phyloP scores from a whole-genome alignment of 2,113 vertebrate species.

The Sinocyclocheilus grahami region DNA sequence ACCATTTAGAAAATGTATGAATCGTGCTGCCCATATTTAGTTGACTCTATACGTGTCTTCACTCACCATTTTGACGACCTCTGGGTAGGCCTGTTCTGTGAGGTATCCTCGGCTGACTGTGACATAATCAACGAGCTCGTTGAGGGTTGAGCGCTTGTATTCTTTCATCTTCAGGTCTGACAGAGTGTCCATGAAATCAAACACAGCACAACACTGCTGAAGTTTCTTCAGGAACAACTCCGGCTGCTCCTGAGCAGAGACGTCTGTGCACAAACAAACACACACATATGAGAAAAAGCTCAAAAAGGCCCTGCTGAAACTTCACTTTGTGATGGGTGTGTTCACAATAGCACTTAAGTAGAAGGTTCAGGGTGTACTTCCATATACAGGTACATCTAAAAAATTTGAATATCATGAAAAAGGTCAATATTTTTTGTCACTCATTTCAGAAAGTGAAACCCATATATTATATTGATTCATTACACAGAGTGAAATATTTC shows the following conservation, averaged over 20 bases:
- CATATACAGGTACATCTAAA: background rate
- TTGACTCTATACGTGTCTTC: slow-evolving; percentile 42
- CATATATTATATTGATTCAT: too few species aligned
- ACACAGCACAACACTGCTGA: slow-evolving; percentile 99
- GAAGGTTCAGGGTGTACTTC: background rate
- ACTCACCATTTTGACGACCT: slow-evolving; percentile 99
- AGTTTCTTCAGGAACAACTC: slow-evolving; percentile 99
- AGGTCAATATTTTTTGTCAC: too few species aligned
- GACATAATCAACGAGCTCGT: slow-evolving; percentile 99
- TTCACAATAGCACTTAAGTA: slow-evolving; percentile 8
- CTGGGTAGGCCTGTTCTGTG: slow-evolving; percentile 98
- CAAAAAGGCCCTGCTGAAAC: background rate
- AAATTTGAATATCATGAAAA: too few species aligned
- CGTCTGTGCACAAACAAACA: slow-evolving; percentile 83
- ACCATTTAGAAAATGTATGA: background rate
- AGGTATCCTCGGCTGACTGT: slow-evolving; percentile 99
- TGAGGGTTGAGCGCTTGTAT: slow-evolving; percentile 99
- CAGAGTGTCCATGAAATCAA: slow-evolving; percentile 99
- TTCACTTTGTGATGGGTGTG: background rate
- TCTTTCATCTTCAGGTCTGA: slow-evolving; percentile 99
- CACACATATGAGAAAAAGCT: background rate
- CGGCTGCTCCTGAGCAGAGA: slow-evolving; percentile 96
- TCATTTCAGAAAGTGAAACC: too few species aligned
- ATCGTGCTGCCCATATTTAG: background rate
- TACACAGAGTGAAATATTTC: too few species aligned